Conservation (phyloP, 2,113 vertebrate genomes). For the Syngnathoides biaculeatus region DNA sequence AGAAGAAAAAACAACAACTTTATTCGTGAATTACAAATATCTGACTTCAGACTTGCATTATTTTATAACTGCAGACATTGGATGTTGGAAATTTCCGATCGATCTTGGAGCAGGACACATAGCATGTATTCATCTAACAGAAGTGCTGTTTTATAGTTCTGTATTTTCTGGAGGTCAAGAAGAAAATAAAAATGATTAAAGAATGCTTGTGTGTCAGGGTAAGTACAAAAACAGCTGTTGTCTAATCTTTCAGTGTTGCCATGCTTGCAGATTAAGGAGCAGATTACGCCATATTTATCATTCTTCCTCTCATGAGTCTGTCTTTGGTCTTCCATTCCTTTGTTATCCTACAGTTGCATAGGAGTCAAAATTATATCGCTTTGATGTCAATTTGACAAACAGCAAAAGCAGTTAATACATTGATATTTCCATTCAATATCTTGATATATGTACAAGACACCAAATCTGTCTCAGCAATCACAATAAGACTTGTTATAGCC, state of each 20-base stretch:
- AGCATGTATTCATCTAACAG: neutral
- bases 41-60: neutral
- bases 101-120: neutral
- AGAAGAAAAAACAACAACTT: neutral
- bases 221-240: conserved; percentile 17
- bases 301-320: conserved; percentile 14
- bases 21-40: neutral
- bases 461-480: neutral
- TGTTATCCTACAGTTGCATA: neutral
- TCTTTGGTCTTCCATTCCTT: conserved; percentile 3
- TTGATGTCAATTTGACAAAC: neutral
- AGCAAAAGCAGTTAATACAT: neutral
- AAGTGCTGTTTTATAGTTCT: neutral
- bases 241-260: conserved; percentile 3
- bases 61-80: neutral
- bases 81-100: neutral
- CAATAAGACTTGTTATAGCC: conserved; percentile 48
- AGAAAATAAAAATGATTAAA: neutral
- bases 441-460: conserved; percentile 2
- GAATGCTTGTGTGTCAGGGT: neutral
- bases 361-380: neutral
- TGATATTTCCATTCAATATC: conserved; percentile 1
- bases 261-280: conserved; percentile 24
- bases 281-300: conserved; percentile 19
- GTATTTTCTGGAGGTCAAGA: neutral